Conservation (phyloP, 1,140 invertebrate genomes). For the Calosoma granatense region DNA sequence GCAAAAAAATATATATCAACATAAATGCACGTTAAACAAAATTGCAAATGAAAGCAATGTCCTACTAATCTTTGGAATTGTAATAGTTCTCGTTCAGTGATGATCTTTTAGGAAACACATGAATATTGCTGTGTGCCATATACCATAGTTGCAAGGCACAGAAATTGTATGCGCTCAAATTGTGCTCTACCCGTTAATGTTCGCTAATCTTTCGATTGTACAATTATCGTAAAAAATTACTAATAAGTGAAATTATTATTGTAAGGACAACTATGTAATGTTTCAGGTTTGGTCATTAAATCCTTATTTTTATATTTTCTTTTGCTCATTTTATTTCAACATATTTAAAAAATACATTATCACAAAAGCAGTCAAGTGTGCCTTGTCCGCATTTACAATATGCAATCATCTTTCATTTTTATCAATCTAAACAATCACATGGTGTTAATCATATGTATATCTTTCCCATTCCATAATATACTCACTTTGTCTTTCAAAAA, state of each 20-base stretch:
- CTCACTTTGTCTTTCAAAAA: too few relatives aligned
- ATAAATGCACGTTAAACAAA: not conserved
- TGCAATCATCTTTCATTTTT: too few relatives aligned
- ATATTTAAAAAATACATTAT: not conserved
- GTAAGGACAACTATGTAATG: slow-evolving; percentile 1
- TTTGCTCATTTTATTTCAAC: not conserved
- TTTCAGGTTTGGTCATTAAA: slow-evolving; percentile 7
- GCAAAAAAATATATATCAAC: not conserved
- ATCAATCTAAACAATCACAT: too few relatives aligned
- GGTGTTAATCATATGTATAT: too few relatives aligned
- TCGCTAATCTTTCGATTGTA: not conserved
- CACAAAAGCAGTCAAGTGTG: too few relatives aligned
- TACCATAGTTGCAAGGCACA: not conserved
- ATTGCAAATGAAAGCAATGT: not conserved
- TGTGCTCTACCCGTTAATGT: slow-evolving; percentile 2
- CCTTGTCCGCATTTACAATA: too few relatives aligned
- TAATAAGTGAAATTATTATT: not conserved
- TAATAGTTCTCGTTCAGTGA: too few relatives aligned
- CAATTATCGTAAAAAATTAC: slow-evolving; percentile 1
- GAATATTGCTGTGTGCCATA: slow-evolving; percentile 3
- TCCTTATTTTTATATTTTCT: slow-evolving; percentile 8
- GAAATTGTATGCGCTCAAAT: slow-evolving; percentile 4
- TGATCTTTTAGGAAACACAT: too few relatives aligned
- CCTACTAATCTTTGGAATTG: not conserved
- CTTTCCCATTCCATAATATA: too few relatives aligned